Conservation (phyloP, 2,113 vertebrate genomes). For the Synchiropus splendidus region DNA sequence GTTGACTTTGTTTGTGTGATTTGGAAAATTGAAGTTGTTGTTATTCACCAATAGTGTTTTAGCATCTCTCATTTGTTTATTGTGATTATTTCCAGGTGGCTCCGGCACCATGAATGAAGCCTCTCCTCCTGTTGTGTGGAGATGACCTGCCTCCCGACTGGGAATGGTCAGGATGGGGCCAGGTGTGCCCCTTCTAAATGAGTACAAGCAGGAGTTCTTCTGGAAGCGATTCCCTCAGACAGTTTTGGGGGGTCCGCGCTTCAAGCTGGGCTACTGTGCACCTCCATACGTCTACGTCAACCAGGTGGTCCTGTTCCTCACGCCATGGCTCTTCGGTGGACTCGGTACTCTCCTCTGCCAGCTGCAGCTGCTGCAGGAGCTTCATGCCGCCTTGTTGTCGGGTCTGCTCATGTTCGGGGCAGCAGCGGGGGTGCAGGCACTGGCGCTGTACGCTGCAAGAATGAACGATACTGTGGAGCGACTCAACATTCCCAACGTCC, state of each 20-base stretch:
- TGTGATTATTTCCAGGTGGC: background rate
- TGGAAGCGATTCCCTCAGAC: conserved; percentile 97
- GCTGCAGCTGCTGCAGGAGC: conserved; percentile 75
- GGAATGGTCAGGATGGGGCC: conserved; percentile 87
- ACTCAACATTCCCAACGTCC: conserved; percentile 72
- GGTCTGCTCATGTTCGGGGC: conserved; percentile 83
- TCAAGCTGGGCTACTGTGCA: conserved; percentile 89
- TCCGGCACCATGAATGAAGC: conserved; percentile 39
- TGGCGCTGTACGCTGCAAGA: conserved; percentile 71
- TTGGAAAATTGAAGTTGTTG: too few relatives aligned
- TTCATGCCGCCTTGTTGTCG: conserved; percentile 70
- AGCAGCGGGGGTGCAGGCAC: conserved; percentile 73
- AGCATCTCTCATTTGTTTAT: too few relatives aligned
- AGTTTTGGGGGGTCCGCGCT: conserved; percentile 81
- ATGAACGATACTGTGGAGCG: conserved; percentile 75
- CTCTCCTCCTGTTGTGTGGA: conserved; percentile 37
- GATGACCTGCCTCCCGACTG: conserved; percentile 55
- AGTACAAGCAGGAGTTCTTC: conserved; percentile 98
- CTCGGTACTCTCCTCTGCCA: conserved; percentile 83
- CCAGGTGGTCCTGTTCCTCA: conserved; percentile 85
- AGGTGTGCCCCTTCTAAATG: conserved; percentile 93
- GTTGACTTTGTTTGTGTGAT: too few relatives aligned
- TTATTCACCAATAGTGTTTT: too few relatives aligned
- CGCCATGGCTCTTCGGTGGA: conserved; percentile 87
- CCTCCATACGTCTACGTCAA: conserved; percentile 88